Evolutionary conservation across 2,113 vertebrate species (phyloP).

Genomic region (Protobothrops mucrosquamatus): DNA sequence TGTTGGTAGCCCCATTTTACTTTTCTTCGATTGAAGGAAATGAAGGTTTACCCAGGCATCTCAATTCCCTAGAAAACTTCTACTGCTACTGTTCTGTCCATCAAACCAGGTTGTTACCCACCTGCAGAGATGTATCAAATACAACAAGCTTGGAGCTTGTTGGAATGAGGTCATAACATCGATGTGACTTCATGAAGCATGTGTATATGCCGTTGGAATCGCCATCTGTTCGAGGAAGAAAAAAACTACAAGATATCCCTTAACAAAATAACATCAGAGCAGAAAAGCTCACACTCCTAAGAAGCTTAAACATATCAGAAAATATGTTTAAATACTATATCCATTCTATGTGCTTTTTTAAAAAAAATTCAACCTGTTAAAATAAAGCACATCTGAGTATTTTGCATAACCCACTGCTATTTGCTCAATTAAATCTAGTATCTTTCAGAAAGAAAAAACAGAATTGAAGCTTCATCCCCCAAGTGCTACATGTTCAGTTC

Average conservation of each 20-base stretch:
- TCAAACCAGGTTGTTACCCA: slow-evolving; percentile 48
- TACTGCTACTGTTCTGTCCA: not conserved
- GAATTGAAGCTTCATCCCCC: not conserved
- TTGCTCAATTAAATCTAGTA: not conserved
- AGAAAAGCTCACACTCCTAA: not conserved
- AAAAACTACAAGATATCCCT: not conserved
- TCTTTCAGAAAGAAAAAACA: not conserved
- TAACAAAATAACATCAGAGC: not conserved
- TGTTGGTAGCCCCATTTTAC: not conserved
- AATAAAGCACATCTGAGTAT: not conserved
- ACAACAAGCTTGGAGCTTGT: slow-evolving; percentile 98
- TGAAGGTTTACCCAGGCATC: not conserved
- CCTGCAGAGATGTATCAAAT: slow-evolving; percentile 96
- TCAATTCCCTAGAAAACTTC: not conserved
- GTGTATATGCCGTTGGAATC: slow-evolving; percentile 86
- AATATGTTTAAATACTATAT: not conserved
- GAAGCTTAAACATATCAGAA: not conserved
- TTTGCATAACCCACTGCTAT: not conserved
- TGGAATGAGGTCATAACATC: slow-evolving; percentile 95
- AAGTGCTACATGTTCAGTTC: not conserved
- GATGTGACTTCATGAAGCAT: slow-evolving; percentile 94
- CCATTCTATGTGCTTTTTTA: not conserved
- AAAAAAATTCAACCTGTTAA: not conserved
- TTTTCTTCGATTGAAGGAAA: not conserved
- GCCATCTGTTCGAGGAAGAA: slow-evolving; percentile 56